A percentile compares a stretch with the other conserved stretches of the same genome.
Evolutionary conservation across 2,888 invertebrate species (phyloP).

Genomic region (Chymomyza amoena): DNA sequence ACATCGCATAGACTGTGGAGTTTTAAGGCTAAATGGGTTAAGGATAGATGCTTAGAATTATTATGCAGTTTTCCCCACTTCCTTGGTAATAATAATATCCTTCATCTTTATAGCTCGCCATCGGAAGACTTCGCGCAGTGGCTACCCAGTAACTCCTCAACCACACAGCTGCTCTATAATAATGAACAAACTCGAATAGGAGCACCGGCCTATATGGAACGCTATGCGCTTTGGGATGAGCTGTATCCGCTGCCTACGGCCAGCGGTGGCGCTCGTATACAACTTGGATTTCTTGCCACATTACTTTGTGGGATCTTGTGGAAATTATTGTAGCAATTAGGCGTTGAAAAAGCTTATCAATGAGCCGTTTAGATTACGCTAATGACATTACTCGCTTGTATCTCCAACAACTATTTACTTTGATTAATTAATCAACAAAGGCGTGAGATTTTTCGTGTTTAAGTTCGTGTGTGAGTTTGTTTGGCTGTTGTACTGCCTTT

Average conservation of each 20-base stretch:
- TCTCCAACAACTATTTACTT: constrained; percentile 59
- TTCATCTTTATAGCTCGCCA: neutral
- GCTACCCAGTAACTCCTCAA: constrained; percentile 43
- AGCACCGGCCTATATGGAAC: constrained; percentile 34
- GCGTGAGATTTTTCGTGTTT: constrained; percentile 61
- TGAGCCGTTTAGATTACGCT: constrained; percentile 72
- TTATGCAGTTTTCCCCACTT: neutral
- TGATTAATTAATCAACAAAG: constrained; percentile 75
- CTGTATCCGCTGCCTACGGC: constrained; percentile 50
- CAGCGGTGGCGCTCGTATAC: constrained; percentile 8
- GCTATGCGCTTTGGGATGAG: constrained; percentile 64
- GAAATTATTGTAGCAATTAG: constrained; percentile 70
- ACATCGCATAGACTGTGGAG: no score
- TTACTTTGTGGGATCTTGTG: constrained; percentile 17
- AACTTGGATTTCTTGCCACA: constrained; percentile 18
- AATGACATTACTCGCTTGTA: constrained; percentile 49
- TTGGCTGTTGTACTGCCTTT: constrained; percentile 22
- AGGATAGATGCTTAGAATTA: no score
- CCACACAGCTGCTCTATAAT: constrained; percentile 50
- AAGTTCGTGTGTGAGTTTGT: constrained; percentile 7
- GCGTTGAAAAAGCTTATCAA: constrained; percentile 70
- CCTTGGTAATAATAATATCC: neutral
- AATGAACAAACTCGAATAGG: constrained; percentile 36
- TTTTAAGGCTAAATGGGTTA: no score
- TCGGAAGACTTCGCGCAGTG: constrained; percentile 32